A percentile compares a stretch with the other conserved stretches of the same genome.
These are phyloP conservation scores for Paradoxurus hermaphroditus DNA, from an alignment of 2,113 vertebrate species.

Conservation along the genomic window DNA sequence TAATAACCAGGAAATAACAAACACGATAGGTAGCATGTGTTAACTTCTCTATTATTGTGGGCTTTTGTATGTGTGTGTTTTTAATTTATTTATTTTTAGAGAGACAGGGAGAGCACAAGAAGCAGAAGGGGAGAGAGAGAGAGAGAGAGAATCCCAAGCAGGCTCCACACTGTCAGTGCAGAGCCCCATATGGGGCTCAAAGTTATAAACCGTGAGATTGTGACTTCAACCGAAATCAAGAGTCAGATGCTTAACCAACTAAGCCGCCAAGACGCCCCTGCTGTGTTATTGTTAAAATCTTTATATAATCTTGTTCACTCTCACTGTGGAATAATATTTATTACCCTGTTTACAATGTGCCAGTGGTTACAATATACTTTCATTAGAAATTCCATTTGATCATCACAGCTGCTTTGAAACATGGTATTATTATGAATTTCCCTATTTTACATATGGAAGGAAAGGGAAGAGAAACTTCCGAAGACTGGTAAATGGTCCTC, in stretches of 20 bases:
- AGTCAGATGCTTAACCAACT: no score
- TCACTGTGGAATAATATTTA: neutral
- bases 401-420: neutral
- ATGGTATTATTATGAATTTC: neutral
- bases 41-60: neutral
- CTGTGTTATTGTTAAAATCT: neutral
- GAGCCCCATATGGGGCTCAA: no score
- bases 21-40: neutral
- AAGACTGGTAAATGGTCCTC: neutral
- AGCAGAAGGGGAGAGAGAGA: no score
- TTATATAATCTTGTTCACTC: neutral
- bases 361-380: neutral
- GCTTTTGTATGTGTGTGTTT: no score
- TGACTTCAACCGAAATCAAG: no score
- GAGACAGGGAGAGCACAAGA: no score
- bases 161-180: no score
- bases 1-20: neutral
- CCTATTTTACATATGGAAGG: neutral
- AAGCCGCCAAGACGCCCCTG: no score
- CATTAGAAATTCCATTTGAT: neutral
- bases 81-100: no score
- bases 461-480: neutral
- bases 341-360: neutral
- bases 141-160: no score
- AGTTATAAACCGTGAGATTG: no score